phyloP scores from a whole-genome alignment of 2,797 vertebrate genomes.

The Eremophila alpestris region DNA sequence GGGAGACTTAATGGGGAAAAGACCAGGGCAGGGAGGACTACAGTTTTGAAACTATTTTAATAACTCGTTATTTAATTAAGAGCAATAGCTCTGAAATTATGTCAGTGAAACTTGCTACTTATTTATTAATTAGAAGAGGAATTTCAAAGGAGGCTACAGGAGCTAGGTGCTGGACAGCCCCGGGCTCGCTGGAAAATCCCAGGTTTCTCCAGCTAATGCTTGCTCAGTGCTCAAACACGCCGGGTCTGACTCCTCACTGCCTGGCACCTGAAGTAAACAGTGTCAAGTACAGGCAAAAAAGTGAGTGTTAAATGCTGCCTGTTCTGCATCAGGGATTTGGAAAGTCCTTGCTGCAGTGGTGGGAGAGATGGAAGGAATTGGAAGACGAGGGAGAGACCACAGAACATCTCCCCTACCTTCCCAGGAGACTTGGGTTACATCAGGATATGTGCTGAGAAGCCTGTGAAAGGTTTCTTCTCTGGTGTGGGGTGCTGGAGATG shows the following conservation, averaged over 20 bases:
- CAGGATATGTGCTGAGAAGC: accelerated
- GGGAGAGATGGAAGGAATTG: neutral
- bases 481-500: neutral
- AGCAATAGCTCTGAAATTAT: slow-evolving; percentile 51
- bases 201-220: neutral
- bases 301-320: neutral
- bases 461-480: neutral
- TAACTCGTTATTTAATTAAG: slow-evolving; percentile 43
- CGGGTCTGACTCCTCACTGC: neutral
- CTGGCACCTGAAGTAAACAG: slow-evolving; percentile 12
- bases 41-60: slow-evolving; percentile 1
- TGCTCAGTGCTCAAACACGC: slow-evolving; percentile 15
- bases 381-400: neutral
- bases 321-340: neutral
- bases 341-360: neutral
- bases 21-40: neutral
- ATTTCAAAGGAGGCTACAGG: slow-evolving; percentile 31
- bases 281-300: neutral
- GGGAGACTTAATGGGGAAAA: neutral
- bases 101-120: slow-evolving; percentile 53
- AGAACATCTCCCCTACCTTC: neutral
- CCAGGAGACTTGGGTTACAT: neutral
- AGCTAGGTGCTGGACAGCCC: slow-evolving; percentile 28
- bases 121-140: slow-evolving; percentile 57
- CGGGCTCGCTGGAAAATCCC: slow-evolving; percentile 52